Percentiles rank a stretch among this genome's conserved stretches.
Evolutionary conservation across 2,888 invertebrate species (phyloP).

Genomic region (Cancer borealis): DNA sequence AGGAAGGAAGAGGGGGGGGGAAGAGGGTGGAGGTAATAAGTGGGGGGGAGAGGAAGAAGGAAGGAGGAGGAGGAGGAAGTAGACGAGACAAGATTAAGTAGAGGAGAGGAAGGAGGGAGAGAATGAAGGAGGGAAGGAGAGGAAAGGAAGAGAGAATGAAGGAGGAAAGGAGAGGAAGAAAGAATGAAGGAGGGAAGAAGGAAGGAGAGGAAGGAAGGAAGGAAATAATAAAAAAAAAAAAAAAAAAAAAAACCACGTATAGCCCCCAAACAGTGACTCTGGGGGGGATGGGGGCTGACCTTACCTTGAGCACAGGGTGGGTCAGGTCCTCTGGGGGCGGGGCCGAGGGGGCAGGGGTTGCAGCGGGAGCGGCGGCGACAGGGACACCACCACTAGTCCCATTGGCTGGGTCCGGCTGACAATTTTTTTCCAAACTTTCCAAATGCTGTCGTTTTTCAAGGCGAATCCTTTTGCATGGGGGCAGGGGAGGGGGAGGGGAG

Average conservation of each 20-base stretch:
- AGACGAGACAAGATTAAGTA: not conserved
- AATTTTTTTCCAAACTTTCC: too few species aligned
- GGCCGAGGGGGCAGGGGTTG: constrained; percentile 53
- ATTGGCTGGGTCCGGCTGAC: constrained; percentile 61
- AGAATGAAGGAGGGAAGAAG: not conserved
- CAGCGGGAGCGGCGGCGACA: constrained; percentile 56
- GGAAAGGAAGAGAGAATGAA: not conserved
- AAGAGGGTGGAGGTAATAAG: not conserved
- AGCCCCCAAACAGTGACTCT: too few species aligned
- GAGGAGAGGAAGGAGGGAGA: not conserved
- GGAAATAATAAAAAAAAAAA: not conserved
- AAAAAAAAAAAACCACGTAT: not conserved
- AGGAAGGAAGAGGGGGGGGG: not conserved
- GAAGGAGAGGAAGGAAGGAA: not conserved
- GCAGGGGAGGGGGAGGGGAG: constrained; percentile 67
- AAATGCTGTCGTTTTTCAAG: constrained; percentile 58
- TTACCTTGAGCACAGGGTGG: constrained; percentile 69
- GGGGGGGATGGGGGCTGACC: too few species aligned
- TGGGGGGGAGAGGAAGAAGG: not conserved
- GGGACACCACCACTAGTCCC: constrained; percentile 48
- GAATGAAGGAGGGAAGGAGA: not conserved
- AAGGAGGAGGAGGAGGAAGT: not conserved
- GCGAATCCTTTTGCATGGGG: constrained; percentile 66
- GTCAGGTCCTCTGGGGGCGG: constrained; percentile 57
- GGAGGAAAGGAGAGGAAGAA: not conserved